These are phyloP conservation scores for Epirrhoe alternata DNA, from an alignment of 2,888 invertebrate genomes.

Conservation along the genomic window DNA sequence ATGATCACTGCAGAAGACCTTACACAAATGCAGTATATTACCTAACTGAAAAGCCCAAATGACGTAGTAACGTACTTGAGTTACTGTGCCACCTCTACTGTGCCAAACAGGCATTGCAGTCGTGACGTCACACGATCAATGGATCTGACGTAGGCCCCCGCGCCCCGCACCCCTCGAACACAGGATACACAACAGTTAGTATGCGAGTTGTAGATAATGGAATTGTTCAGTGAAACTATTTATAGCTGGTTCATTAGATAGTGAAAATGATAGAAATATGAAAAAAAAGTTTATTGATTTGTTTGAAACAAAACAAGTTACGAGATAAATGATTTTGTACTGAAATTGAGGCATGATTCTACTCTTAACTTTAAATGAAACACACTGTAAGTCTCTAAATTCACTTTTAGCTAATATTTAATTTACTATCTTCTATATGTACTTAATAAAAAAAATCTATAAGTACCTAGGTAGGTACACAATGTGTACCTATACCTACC, in stretches of 20 bases:
- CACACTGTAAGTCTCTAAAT: no score
- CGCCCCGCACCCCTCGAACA: constrained; percentile 39
- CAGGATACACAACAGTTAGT: constrained; percentile 16
- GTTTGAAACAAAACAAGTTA: no score
- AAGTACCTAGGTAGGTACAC: no score
- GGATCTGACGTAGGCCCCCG: constrained; percentile 66
- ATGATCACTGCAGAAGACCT: not conserved
- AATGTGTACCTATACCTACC: no score
- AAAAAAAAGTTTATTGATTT: no score
- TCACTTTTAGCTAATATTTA: no score
- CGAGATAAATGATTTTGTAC: no score
- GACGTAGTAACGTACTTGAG: constrained; percentile 17
- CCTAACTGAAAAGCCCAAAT: not conserved
- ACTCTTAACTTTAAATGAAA: no score
- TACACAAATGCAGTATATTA: not conserved
- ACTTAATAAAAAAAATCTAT: no score
- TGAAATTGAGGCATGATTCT: no score
- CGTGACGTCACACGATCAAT: constrained; percentile 77
- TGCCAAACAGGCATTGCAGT: constrained; percentile 58
- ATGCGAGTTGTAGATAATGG: constrained; percentile 12
- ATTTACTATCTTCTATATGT: no score
- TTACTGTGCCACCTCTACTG: constrained; percentile 46
- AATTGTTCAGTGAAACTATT: not conserved
- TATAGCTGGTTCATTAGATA: not conserved
- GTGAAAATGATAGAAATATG: no score